These are phyloP conservation scores for Tilapia sparmanii DNA, from an alignment of 2,113 vertebrate genomes.

Conservation along the genomic window DNA sequence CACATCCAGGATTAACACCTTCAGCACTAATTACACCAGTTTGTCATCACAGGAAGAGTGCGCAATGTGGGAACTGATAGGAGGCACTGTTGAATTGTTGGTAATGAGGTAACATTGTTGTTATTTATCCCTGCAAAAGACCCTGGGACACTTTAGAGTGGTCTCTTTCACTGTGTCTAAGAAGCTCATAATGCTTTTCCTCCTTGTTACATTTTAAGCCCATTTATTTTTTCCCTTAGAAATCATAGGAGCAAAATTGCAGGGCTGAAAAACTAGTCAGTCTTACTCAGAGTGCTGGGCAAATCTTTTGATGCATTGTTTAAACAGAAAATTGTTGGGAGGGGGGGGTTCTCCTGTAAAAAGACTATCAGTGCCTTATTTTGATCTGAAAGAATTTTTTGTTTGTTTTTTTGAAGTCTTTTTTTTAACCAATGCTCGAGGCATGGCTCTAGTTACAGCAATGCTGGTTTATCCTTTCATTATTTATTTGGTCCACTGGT, in stretches of 20 bases:
- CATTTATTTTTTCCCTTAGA: not conserved
- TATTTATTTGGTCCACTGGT: not conserved
- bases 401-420: not conserved
- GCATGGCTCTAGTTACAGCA: not conserved
- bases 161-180: not conserved
- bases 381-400: not conserved
- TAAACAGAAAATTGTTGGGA: not conserved
- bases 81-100: slow-evolving; percentile 3
- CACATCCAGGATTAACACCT: slow-evolving; percentile 36
- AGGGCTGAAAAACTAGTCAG: not conserved
- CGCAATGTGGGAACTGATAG: not conserved
- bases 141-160: not conserved
- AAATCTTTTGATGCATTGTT: not conserved
- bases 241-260: not conserved
- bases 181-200: not conserved
- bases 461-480: not conserved
- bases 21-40: slow-evolving; percentile 25
- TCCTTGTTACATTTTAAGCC: not conserved
- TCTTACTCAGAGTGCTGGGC: not conserved
- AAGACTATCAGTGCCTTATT: not conserved
- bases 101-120: not conserved
- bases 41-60: slow-evolving; percentile 20
- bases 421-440: not conserved
- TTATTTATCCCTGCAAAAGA: not conserved
- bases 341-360: accelerated